phyloP scores from a whole-genome alignment of 2,888 invertebrate genomes.

The Drosophila rubida region DNA sequence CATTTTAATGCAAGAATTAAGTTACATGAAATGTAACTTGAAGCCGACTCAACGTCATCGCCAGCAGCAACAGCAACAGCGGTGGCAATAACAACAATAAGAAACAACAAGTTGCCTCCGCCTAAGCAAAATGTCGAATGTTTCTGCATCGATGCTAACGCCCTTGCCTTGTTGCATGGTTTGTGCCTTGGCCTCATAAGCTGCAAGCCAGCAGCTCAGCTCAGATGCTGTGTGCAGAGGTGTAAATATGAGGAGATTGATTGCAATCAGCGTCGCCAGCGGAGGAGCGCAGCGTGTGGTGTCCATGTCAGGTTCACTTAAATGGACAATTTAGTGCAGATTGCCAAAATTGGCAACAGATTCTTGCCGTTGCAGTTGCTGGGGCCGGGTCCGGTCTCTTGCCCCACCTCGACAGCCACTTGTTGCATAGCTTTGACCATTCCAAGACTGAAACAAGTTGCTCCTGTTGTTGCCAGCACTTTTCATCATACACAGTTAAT shows the following conservation, averaged over 20 bases:
- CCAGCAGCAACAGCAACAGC: constrained; percentile 19
- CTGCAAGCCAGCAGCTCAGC: constrained; percentile 18
- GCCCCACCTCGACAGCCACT: constrained; percentile 37
- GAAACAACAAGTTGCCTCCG: constrained; percentile 44
- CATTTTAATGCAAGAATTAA: constrained; percentile 83
- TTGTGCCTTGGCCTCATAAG: constrained; percentile 74
- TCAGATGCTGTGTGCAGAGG: constrained; percentile 53
- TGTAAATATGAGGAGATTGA: constrained; percentile 72
- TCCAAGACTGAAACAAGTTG: constrained; percentile 63
- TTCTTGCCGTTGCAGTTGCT: constrained; percentile 50
- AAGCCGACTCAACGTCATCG: constrained; percentile 57
- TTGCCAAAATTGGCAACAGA: constrained; percentile 70
- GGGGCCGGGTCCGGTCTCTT: constrained; percentile 16
- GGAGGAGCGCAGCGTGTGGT: constrained; percentile 14
- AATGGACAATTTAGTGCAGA: constrained; percentile 79
- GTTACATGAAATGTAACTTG: constrained; percentile 77
- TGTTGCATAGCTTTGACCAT: constrained; percentile 72
- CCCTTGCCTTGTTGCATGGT: constrained; percentile 57
- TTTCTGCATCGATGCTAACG: constrained; percentile 77
- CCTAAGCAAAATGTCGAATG: constrained; percentile 59
- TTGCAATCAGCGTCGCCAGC: constrained; percentile 61
- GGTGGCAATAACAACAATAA: too few relatives aligned
- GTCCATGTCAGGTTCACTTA: constrained; percentile 58
- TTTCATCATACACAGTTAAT: constrained; percentile 65
- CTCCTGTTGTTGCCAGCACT: constrained; percentile 52